phyloP scores from a whole-genome alignment of 2,113 vertebrate species.

The Mus spicilegus region DNA sequence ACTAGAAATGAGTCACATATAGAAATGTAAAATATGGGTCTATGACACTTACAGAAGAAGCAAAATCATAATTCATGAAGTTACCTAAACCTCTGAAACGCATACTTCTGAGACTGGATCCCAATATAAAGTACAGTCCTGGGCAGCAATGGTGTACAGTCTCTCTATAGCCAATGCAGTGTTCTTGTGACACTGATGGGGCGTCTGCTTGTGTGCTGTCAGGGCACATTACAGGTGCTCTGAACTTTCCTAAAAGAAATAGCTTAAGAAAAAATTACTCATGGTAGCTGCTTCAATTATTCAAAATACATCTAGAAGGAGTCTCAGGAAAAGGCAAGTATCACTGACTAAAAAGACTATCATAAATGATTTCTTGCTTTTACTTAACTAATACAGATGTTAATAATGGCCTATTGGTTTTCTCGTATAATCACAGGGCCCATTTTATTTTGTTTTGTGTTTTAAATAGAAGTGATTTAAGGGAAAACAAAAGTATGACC shows the following conservation, averaged over 20 bases:
- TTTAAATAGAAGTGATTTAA: not conserved
- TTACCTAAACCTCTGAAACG: not conserved
- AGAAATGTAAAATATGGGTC: not conserved
- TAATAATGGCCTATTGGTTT: not conserved
- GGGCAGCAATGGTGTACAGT: not conserved
- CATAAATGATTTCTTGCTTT: not conserved
- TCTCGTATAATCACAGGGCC: not conserved
- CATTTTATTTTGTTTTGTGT: not conserved
- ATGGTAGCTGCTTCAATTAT: not conserved
- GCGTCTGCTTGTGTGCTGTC: not conserved
- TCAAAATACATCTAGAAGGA: not conserved
- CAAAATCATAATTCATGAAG: not conserved
- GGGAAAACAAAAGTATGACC: not conserved
- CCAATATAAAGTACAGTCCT: not conserved
- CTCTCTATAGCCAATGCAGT: not conserved
- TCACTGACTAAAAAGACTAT: not conserved
- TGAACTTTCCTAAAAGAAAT: not conserved
- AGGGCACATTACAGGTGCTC: not conserved
- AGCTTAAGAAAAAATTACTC: not conserved
- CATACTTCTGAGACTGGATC: not conserved
- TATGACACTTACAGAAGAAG: not conserved
- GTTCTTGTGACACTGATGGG: too few relatives aligned
- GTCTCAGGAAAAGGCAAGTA: constrained; percentile 6
- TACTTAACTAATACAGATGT: not conserved
- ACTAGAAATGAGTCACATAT: not conserved